Evolutionary conservation across 2,113 vertebrate species (phyloP).

Genomic region (Lophotis ruficrista): DNA sequence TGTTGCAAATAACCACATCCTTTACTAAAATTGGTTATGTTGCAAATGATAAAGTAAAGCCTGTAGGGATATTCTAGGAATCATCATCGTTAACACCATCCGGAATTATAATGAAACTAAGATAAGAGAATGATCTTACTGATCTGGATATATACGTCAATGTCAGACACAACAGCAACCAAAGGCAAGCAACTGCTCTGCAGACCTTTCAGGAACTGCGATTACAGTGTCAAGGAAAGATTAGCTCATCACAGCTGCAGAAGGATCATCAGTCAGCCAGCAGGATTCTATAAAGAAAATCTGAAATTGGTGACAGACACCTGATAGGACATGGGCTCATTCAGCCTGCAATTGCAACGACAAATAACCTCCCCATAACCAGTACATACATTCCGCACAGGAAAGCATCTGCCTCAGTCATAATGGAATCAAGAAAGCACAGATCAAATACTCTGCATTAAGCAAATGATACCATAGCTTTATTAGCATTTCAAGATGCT

Average conservation of each 20-base stretch:
- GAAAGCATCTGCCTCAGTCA: constrained; percentile 31
- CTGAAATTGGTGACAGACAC: constrained; percentile 35
- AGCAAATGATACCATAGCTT: neutral
- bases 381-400: neutral
- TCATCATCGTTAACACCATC: constrained; percentile 1
- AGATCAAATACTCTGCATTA: constrained; percentile 32
- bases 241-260: constrained; percentile 23
- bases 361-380: constrained; percentile 14
- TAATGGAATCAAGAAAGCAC: constrained; percentile 37
- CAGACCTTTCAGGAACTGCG: constrained; percentile 4
- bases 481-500: constrained; percentile 59
- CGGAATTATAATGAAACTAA: neutral
- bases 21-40: neutral
- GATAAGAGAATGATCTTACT: neutral
- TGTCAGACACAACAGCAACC: neutral
- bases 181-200: neutral
- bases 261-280: constrained; percentile 47
- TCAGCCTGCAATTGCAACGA: neutral
- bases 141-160: neutral
- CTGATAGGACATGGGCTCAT: neutral
- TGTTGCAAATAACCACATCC: neutral
- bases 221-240: neutral
- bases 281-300: constrained; percentile 37
- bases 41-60: neutral
- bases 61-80: neutral